Percentiles rank a stretch among this genome's conserved stretches.
Evolutionary conservation across 2,797 vertebrate species (phyloP).

Genomic region (Mionectes olivaceus): DNA sequence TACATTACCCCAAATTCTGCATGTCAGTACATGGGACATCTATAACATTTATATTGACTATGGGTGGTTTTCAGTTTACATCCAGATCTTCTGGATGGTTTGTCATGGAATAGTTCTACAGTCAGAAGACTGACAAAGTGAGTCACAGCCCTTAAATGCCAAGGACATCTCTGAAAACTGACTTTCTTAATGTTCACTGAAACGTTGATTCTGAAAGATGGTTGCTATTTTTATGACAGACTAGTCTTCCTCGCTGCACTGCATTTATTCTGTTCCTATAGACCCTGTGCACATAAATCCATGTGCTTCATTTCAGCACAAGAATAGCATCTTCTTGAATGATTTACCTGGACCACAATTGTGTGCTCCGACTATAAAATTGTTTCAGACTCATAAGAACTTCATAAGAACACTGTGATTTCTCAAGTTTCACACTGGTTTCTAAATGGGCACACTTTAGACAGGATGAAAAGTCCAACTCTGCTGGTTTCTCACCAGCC

Average conservation of each 20-base stretch:
- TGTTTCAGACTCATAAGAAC: not conserved
- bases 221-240: not conserved
- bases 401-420: not conserved
- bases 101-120: not conserved
- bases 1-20: not conserved
- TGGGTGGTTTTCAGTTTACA: not conserved
- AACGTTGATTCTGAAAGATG: not conserved
- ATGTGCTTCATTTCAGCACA: not conserved
- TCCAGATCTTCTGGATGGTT: not conserved
- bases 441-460: not conserved
- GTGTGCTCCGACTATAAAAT: not conserved
- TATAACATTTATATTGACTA: not conserved
- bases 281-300: not conserved
- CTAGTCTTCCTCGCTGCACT: not conserved
- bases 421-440: not conserved
- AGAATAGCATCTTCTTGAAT: not conserved
- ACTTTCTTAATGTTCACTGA: not conserved
- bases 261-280: not conserved
- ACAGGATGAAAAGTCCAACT: not conserved
- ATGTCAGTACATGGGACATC: not conserved
- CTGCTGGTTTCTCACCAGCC: not conserved
- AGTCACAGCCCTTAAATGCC: constrained; percentile 20
- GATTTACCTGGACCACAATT: not conserved
- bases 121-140: not conserved
- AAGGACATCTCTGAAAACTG: not conserved